Conservation (phyloP, 1,140 invertebrate species). For the Bombus huntii region DNA sequence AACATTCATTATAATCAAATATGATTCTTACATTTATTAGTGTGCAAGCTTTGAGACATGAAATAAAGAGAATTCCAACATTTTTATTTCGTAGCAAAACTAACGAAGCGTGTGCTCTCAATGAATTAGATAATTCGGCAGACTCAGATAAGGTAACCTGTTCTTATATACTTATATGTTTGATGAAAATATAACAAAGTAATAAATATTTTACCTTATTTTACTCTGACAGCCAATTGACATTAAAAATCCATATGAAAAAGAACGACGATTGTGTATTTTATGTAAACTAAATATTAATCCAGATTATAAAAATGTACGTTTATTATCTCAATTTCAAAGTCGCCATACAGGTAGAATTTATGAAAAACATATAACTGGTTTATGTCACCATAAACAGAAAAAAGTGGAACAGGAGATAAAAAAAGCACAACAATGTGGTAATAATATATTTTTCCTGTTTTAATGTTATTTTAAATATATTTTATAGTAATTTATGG, state of each 20-base stretch:
- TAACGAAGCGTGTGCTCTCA: background rate
- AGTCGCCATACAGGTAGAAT: conserved; percentile 95
- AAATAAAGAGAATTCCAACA: background rate
- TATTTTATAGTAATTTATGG: background rate
- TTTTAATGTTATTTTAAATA: background rate
- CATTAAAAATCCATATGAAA: conserved; percentile 91
- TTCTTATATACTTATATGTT: background rate
- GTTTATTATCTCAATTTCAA: conserved; percentile 96
- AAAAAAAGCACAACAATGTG: conserved; percentile 87
- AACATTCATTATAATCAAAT: background rate
- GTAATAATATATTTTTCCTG: conserved; percentile 65
- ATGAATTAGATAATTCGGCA: background rate
- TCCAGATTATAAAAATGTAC: conserved; percentile 96
- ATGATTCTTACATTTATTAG: conserved; percentile 5
- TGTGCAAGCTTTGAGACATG: background rate
- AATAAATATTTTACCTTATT: background rate
- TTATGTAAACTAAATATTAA: conserved; percentile 93
- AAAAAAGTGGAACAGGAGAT: conserved; percentile 88
- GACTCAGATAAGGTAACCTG: conserved; percentile 13
- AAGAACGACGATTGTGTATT: conserved; percentile 89
- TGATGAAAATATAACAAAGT: background rate
- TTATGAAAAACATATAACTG: conserved; percentile 96
- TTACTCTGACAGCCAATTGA: conserved; percentile 85
- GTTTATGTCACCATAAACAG: conserved; percentile 91
- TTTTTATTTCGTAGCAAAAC: conserved; percentile 6